Evolutionary conservation across 2,113 vertebrate genomes (phyloP), one percentile per base, ranked within the genome.

Genomic region (Amia ocellicauda): DNA sequence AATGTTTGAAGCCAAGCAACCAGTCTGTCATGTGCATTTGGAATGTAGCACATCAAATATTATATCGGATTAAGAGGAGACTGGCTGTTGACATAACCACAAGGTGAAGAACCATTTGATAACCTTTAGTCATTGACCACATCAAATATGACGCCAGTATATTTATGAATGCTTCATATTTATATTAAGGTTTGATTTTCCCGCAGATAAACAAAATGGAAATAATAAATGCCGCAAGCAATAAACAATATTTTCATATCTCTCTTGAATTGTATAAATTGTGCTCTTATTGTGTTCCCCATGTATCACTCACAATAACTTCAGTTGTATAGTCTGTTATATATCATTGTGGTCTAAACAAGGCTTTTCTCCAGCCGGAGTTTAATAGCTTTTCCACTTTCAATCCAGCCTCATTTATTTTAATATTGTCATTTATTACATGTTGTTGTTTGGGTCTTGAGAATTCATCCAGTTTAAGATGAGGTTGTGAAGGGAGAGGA

Each of bases 321-420:
- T 27, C 20, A 28, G 17, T 31, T 57, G 41, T 29, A 49, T 7
- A 64, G 56, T 41, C 20, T 58, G 69, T 70, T 81, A 17, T 55
- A 1, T 19, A 51, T 41, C 63, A 5, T 24, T 60, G 16, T 47
- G 54, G 69, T 64, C 67, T 68, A 50, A 47, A 22, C 1, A 65
- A 59, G 50, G 17, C 0, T 58, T 29, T 5, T 64, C 72, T 67
- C 54, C 7, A 1, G 54, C 40, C 47, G 7, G 43, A 28, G 1
- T 74, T 67, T 70, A 79, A 69, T 40, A 79, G 47, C 8, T 74
- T 66, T 62, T 68, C 22, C 66, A 24, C 20, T 64, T 49, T 19
- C 20, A 5, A 69, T 5, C 0, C 67, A 23, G 56, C 54, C 64
- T 69, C 47, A 70, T 78, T 77, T 72, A 64, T 74, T 78, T 26